These are phyloP conservation scores for Stenchaetothrips biformis DNA, from an alignment of 2,888 invertebrate genomes.

Conservation along the genomic window DNA sequence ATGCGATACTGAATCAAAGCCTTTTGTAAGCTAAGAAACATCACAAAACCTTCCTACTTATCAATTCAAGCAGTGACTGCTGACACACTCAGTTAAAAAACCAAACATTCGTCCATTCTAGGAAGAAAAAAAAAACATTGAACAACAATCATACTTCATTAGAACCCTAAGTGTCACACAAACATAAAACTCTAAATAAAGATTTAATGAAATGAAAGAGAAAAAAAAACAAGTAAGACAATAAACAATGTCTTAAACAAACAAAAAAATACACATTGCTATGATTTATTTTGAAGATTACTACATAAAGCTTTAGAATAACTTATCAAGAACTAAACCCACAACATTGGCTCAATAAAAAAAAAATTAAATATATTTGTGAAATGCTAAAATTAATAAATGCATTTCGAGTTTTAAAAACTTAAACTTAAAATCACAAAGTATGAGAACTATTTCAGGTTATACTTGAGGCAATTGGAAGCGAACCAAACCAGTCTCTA, in stretches of 20 bases:
- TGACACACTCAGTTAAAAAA: not conserved
- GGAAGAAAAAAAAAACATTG: not conserved
- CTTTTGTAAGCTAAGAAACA: not conserved
- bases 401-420: conserved; percentile 6
- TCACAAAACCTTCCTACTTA: not conserved
- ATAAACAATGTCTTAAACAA: not conserved
- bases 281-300: not conserved
- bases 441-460: not conserved
- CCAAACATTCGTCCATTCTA: not conserved
- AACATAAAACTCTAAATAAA: conserved; percentile 2
- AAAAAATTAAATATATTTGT: not conserved
- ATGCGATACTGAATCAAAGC: not conserved
- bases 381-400: conserved; percentile 13
- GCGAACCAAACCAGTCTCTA: no score
- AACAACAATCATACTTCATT: not conserved
- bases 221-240: conserved; percentile 19
- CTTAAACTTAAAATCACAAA: conserved; percentile 16
- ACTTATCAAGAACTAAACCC: not conserved
- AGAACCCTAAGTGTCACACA: not conserved
- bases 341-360: not conserved
- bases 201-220: not conserved
- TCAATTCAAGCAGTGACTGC: not conserved
- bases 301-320: not conserved
- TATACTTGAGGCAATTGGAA: not conserved
- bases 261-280: not conserved